These are phyloP conservation scores for Leucophenga varia DNA, from an alignment of 1,140 invertebrate species.

Conservation along the genomic window DNA sequence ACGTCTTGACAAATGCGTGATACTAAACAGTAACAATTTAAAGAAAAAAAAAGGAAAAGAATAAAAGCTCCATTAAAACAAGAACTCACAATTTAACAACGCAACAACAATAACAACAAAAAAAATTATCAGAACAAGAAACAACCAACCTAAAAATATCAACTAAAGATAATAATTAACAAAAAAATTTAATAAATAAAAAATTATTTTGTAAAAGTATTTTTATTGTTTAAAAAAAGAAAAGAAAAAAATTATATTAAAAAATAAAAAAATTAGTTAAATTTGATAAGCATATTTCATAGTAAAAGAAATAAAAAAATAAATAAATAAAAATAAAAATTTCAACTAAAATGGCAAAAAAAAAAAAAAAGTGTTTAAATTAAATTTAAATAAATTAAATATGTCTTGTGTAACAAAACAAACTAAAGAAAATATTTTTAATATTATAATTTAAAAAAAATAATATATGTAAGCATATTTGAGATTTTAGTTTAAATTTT, in stretches of 20 bases:
- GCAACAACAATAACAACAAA: not conserved
- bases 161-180: conserved; percentile 2
- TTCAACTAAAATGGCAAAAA: conserved; percentile 19
- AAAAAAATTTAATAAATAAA: not conserved
- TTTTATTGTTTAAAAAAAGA: conserved; percentile 2
- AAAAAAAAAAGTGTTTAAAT: conserved; percentile 9
- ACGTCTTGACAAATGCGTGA: conserved; percentile 51
- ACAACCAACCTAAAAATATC: not conserved
- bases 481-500: too few species aligned
- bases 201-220: conserved; percentile 9
- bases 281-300: conserved; percentile 8
- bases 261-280: not conserved
- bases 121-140: not conserved
- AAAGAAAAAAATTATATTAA: conserved; percentile 1
- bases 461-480: too few species aligned
- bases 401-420: not conserved
- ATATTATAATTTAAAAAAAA: too few species aligned
- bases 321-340: conserved; percentile 13
- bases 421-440: not conserved
- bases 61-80: not conserved
- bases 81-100: not conserved
- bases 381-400: conserved; percentile 4
- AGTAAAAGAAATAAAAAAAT: not conserved
- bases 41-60: not conserved
- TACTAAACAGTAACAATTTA: conserved; percentile 23